Evolutionary conservation across 2,888 invertebrate genomes (phyloP), one percentile per base, ranked within the genome.

Genomic region (Rotaria macrura): DNA sequence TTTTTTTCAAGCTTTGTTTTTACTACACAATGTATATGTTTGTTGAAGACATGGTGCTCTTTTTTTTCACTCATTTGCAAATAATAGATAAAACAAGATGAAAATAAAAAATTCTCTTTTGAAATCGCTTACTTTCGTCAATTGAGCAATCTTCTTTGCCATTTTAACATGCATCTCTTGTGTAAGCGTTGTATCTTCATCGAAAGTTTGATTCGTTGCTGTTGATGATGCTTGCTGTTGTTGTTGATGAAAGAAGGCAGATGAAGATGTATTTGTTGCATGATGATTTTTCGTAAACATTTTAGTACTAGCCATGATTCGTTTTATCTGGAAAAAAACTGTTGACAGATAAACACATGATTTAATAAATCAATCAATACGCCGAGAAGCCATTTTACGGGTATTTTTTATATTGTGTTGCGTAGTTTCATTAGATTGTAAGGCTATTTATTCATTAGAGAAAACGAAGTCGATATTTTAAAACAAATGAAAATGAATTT

Each of bases 101-200:
- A 5, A 65, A 34, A 29, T 29, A 65, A 65, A 34, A n/a, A 17
- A 10, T 84, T 25, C 4, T 25, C 54, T 29, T n/a, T 49, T 84
- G 14, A 52, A 57, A 38, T 9, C n/a, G 29, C 84, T 57, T 23
- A 85, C 85, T 84, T 86, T 86, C 10, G 86, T 86, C 25, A 86
- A 72, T 84, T 86, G 86, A 38, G 86, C 86, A 25, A 86, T 86
- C 34, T 86, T 86, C 65, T 86, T 86, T 29, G 85, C 85, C 86
- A 86, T 86, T 85, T 85, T 85, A 14, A 86, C 52, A 52, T 86
- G 86, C 34, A 86, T 49, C 12, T 86, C 86, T 43, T 43, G 79
- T 25, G 79, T 79, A 7, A 79, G 25, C 34, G 43, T 43, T 9
- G 79, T 79, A 20, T 79, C 79, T 43, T 79, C 79, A n/a, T 79